phyloP scores from a whole-genome alignment of 2,888 invertebrate genomes.

The Cylloceria caligata region DNA sequence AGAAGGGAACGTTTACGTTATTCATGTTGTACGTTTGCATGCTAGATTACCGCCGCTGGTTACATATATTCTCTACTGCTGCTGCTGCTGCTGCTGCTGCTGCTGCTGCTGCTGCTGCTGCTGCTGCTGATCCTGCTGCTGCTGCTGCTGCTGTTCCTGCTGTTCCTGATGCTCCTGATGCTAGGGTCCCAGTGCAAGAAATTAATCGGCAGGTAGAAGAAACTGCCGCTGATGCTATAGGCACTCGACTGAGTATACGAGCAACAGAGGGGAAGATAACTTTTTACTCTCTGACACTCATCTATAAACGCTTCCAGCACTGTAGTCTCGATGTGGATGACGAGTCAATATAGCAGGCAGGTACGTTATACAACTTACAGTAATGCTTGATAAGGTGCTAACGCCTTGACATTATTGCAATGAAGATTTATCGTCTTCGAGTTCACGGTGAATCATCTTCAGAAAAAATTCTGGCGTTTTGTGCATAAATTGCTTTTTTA shows the following conservation, averaged over 20 bases:
- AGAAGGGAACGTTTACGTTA: conserved; percentile 64
- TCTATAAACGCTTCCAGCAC: conserved; percentile 49
- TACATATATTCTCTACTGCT: conserved; percentile 55
- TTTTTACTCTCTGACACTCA: conserved; percentile 46
- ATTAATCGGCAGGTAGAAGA: conserved; percentile 63
- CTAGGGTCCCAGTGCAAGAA: conserved; percentile 56
- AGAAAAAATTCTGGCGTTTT: neutral
- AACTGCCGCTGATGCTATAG: conserved; percentile 24
- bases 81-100: conserved; percentile 28
- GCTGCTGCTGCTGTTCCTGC: conserved; percentile 6
- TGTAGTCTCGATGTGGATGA: conserved; percentile 40
- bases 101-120: conserved; percentile 27
- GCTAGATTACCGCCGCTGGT: conserved; percentile 67
- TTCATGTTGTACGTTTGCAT: conserved; percentile 66
- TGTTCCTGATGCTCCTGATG: no score
- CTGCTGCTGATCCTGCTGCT: no score
- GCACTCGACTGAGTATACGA: conserved; percentile 32
- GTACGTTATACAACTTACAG: conserved; percentile 1
- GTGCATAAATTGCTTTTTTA: no score
- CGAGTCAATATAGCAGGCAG: conserved; percentile 63
- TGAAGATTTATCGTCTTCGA: conserved; percentile 30
- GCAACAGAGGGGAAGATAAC: neutral
- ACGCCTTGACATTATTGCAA: conserved; percentile 42
- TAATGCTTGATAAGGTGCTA: conserved; percentile 18
- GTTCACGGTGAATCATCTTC: neutral